These are phyloP conservation scores for Amphilophus citrinellus DNA, from an alignment of 2,113 vertebrate genomes.

Conservation along the genomic window DNA sequence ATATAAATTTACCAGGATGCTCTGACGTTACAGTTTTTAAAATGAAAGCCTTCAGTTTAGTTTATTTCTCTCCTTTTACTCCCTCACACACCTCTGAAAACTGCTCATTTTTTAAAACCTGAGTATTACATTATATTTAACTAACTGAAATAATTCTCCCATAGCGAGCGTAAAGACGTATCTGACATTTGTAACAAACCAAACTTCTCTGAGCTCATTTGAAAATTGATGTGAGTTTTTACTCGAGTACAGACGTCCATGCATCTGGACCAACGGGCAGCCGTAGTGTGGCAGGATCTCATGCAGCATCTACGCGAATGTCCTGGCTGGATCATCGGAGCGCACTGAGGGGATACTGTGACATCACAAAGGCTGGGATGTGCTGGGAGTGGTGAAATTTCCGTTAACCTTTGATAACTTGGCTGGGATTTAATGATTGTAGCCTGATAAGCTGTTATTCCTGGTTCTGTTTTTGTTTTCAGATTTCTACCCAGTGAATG, in stretches of 20 bases:
- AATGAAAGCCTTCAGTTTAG: background rate
- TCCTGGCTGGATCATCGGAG: background rate
- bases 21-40: background rate
- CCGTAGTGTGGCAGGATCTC: background rate
- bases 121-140: background rate
- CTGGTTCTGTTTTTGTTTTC: background rate
- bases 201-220: background rate
- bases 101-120: background rate
- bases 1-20: background rate
- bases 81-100: background rate
- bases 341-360: background rate
- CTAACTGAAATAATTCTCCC: background rate
- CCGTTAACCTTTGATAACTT: background rate
- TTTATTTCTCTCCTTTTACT: background rate
- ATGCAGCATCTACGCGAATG: background rate
- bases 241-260: background rate
- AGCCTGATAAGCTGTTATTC: constrained; percentile 34
- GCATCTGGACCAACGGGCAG: background rate
- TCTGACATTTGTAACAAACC: background rate
- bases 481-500: constrained; percentile 37
- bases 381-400: background rate
- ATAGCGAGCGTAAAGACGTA: background rate
- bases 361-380: background rate
- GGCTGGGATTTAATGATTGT: constrained; percentile 1
- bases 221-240: background rate